Conservation (phyloP, 2,797 vertebrate genomes). For the Phoxinus dragarum region DNA sequence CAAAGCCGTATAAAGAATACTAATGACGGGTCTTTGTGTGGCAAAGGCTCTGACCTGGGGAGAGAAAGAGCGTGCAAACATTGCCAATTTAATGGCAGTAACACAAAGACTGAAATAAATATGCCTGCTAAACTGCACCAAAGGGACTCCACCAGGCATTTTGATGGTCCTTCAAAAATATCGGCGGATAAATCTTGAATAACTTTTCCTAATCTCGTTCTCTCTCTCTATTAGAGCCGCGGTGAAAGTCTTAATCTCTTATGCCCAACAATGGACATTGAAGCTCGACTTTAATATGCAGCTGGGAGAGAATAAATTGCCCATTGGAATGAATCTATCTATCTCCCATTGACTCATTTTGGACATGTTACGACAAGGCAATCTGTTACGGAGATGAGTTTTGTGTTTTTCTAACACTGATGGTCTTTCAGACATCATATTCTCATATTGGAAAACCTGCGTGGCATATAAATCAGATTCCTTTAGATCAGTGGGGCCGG, state of each 20-base stretch:
- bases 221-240: constrained; percentile 37
- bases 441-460: constrained; percentile 43
- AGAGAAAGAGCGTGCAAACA: constrained; percentile 58
- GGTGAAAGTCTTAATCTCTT: constrained; percentile 49
- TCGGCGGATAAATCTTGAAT: constrained; percentile 22
- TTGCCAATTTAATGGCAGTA: constrained; percentile 36
- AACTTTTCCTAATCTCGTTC: constrained; percentile 40
- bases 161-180: constrained; percentile 43
- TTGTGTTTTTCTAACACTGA: constrained; percentile 42
- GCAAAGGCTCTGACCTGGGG: constrained; percentile 71
- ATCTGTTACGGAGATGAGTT: constrained; percentile 62
- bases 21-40: constrained; percentile 77
- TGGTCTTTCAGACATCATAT: constrained; percentile 52
- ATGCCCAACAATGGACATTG: constrained; percentile 61
- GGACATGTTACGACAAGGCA: constrained; percentile 54
- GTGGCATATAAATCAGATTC: constrained; percentile 42
- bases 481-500: neutral
- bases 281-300: constrained; percentile 67
- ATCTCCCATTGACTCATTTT: constrained; percentile 66
- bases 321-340: constrained; percentile 69
- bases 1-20: constrained; percentile 73
- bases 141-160: constrained; percentile 32
- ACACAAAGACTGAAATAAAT: constrained; percentile 41
- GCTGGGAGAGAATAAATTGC: constrained; percentile 69
- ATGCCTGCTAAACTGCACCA: neutral